These are phyloP conservation scores for Lithophane ornitopus DNA, from an alignment of 2,888 invertebrate species.

Conservation along the genomic window DNA sequence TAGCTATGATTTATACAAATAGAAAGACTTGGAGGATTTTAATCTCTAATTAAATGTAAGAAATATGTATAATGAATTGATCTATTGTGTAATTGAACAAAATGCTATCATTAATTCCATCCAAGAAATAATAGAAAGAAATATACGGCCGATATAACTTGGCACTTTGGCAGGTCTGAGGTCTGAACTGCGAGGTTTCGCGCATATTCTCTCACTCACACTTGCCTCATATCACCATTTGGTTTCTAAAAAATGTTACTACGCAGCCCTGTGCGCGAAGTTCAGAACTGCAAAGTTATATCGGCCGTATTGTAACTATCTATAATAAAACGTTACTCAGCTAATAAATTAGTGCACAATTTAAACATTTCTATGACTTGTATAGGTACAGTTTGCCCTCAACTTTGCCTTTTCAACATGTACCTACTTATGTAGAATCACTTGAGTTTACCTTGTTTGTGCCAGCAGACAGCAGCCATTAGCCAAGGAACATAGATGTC, in stretches of 20 bases:
- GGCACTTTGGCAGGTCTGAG: too few species aligned
- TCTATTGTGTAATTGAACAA: constrained; percentile 9
- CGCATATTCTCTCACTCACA: too few species aligned
- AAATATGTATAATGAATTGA: background rate
- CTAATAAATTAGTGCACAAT: constrained; percentile 5
- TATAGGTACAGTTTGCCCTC: background rate
- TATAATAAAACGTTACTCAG: background rate
- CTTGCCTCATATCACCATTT: too few species aligned
- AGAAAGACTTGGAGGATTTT: constrained; percentile 23
- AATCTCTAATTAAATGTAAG: constrained; percentile 24
- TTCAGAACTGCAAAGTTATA: too few species aligned
- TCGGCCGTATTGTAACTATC: background rate
- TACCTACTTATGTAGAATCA: constrained; percentile 14
- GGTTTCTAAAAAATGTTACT: too few species aligned
- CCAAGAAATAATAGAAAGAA: constrained; percentile 8
- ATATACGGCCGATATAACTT: too few species aligned
- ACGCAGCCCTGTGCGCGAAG: too few species aligned
- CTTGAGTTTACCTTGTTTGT: background rate
- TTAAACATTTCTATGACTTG: background rate
- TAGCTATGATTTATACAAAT: background rate
- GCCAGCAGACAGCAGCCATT: too few species aligned
- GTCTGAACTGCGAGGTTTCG: too few species aligned
- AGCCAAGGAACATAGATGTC: too few species aligned
- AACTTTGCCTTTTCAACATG: background rate
- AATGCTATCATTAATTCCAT: constrained; percentile 8